These are phyloP conservation scores for Hyposoter dolosus DNA, from an alignment of 2,888 invertebrate species.

Conservation along the genomic window DNA sequence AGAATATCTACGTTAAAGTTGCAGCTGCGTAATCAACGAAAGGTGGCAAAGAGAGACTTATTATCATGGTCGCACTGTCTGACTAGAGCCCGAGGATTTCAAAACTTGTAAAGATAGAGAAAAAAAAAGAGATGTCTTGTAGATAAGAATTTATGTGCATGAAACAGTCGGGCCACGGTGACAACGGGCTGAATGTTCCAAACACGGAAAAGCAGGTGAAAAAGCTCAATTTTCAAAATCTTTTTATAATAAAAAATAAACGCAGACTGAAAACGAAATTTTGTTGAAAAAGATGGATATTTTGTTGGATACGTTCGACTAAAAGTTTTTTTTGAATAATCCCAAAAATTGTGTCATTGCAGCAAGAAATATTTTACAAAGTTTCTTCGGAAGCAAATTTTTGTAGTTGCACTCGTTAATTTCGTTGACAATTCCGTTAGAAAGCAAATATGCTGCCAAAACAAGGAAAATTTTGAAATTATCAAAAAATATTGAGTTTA, in stretches of 20 bases:
- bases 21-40: conserved; percentile 64
- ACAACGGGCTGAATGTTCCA: background rate
- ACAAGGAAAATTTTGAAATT: no score
- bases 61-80: conserved; percentile 32
- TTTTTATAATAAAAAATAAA: conserved; percentile 1
- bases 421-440: no score
- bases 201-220: conserved; percentile 69
- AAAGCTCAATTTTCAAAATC: conserved; percentile 39
- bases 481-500: no score
- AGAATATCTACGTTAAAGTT: conserved; percentile 1
- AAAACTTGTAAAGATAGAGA: background rate
- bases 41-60: conserved; percentile 56
- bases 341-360: no score
- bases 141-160: conserved; percentile 53
- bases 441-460: no score
- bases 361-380: no score
- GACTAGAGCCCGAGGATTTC: conserved; percentile 36
- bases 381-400: no score
- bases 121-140: conserved; percentile 39
- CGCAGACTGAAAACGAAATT: no score
- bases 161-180: conserved; percentile 24
- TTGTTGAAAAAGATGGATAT: no score
- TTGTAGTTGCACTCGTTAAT: no score
- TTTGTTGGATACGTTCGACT: no score
- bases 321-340: no score